phyloP scores from a whole-genome alignment of 2,888 invertebrate genomes.

The Ochlodes sylvanus region DNA sequence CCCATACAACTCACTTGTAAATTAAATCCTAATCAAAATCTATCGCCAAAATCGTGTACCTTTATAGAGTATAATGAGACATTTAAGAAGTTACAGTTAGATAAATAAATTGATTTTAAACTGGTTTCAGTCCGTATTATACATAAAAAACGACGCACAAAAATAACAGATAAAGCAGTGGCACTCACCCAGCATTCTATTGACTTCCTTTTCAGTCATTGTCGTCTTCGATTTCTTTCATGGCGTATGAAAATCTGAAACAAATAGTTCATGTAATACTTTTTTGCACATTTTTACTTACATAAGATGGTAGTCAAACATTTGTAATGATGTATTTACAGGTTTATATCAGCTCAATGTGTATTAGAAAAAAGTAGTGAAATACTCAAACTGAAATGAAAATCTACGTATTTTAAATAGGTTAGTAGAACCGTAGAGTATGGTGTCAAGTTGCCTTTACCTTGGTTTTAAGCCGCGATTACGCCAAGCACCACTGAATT shows the following conservation, averaged over 20 bases:
- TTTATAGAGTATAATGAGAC: too few relatives aligned
- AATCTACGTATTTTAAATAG: slow-evolving; percentile 20
- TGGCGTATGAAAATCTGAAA: slow-evolving; percentile 53
- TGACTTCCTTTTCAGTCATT: slow-evolving; percentile 80
- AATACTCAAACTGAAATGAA: slow-evolving; percentile 13
- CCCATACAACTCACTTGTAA: too few relatives aligned
- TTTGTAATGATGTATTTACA: not conserved
- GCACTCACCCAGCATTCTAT: slow-evolving; percentile 80
- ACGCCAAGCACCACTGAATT: slow-evolving; percentile 48
- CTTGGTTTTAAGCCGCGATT: slow-evolving; percentile 58
- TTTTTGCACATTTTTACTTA: slow-evolving; percentile 8
- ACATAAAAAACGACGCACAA: not conserved
- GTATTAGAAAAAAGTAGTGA: not conserved
- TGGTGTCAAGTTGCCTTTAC: slow-evolving; percentile 48
- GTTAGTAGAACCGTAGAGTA: slow-evolving; percentile 28
- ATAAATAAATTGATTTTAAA: too few relatives aligned
- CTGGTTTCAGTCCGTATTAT: too few relatives aligned
- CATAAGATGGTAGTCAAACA: slow-evolving; percentile 7
- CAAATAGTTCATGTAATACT: slow-evolving; percentile 17
- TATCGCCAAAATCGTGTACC: too few relatives aligned
- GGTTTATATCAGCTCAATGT: not conserved
- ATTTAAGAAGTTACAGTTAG: too few relatives aligned
- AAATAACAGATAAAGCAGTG: not conserved
- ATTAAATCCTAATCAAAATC: too few relatives aligned
- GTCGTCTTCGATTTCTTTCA: slow-evolving; percentile 74